A percentile compares a stretch with the other conserved stretches of the same genome.
phyloP scores from a whole-genome alignment of 2,113 vertebrate genomes.

The Hippocampus guttulatus region DNA sequence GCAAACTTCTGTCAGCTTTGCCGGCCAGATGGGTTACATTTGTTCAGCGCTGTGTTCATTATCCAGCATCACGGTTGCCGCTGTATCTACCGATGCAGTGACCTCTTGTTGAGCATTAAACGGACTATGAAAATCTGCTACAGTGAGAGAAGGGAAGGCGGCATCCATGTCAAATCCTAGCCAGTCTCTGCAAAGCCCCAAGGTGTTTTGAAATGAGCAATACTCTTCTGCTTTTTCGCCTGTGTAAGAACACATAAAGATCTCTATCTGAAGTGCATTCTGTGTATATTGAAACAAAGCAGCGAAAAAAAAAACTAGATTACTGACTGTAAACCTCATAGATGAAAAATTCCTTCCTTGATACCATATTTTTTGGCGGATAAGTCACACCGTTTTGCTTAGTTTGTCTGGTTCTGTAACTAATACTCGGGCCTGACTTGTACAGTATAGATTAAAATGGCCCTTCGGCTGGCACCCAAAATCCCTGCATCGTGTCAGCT shows the following conservation, averaged over 20 bases:
- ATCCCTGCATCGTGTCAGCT: too few relatives aligned
- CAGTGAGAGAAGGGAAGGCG: constrained; percentile 24
- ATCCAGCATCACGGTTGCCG: constrained; percentile 53
- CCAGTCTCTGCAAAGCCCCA: constrained; percentile 22
- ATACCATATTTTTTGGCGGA: neutral
- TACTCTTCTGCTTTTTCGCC: constrained; percentile 28
- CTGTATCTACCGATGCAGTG: constrained; percentile 55
- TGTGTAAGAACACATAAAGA: constrained; percentile 32
- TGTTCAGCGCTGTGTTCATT: constrained; percentile 59
- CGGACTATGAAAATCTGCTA: constrained; percentile 50
- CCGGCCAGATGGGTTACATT: constrained; percentile 47
- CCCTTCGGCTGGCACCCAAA: too few relatives aligned
- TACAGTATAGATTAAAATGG: too few relatives aligned
- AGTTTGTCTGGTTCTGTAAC: too few relatives aligned
- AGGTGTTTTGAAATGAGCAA: constrained; percentile 34
- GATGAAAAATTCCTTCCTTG: neutral
- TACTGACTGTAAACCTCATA: neutral
- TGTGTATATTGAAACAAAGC: constrained; percentile 27
- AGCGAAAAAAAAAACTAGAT: neutral
- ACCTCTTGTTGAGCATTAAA: constrained; percentile 58
- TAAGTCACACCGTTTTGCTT: too few relatives aligned
- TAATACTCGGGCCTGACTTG: too few relatives aligned
- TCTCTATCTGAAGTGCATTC: constrained; percentile 35
- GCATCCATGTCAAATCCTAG: constrained; percentile 47
- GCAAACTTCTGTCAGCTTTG: constrained; percentile 48